Conservation (phyloP, 2,797 vertebrate genomes). For the Periophthalmus magnuspinnatus region DNA sequence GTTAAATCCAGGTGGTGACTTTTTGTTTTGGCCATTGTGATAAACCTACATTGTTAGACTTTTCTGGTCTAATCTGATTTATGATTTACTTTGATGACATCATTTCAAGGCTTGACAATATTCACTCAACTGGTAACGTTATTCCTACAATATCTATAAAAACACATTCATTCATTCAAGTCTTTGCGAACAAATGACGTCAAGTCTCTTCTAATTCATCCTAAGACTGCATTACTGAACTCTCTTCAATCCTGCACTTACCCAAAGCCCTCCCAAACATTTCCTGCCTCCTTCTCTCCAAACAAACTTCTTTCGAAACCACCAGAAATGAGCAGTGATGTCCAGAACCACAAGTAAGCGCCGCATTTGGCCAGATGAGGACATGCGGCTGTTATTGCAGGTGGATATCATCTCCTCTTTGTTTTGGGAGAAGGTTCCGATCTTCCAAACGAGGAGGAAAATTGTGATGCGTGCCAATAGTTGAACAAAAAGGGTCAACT, state of each 20-base stretch:
- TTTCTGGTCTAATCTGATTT: not conserved
- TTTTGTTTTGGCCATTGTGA: too few relatives aligned
- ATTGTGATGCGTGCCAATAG: slow-evolving; percentile 49
- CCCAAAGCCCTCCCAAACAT: slow-evolving; percentile 64
- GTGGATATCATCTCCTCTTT: slow-evolving; percentile 63
- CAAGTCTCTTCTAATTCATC: slow-evolving; percentile 34
- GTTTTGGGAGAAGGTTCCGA: slow-evolving; percentile 37
- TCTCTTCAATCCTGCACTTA: slow-evolving; percentile 54
- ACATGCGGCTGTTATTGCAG: slow-evolving; percentile 65
- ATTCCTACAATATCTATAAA: not conserved
- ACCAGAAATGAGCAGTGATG: slow-evolving; percentile 49
- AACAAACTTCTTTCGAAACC: slow-evolving; percentile 66
- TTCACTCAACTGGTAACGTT: not conserved
- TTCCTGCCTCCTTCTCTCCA: slow-evolving; percentile 73
- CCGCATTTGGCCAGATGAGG: slow-evolving; percentile 57
- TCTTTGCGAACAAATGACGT: not conserved
- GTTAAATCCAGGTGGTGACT: too few relatives aligned
- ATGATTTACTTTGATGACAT: not conserved
- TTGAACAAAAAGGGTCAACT: slow-evolving; percentile 59
- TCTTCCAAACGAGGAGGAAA: slow-evolving; percentile 33
- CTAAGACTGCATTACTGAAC: slow-evolving; percentile 51
- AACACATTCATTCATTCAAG: not conserved
- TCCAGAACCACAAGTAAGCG: slow-evolving; percentile 56
- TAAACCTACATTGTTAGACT: not conserved
- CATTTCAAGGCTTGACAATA: not conserved